A percentile compares a stretch with the other conserved stretches of the same genome.
Conservation (phyloP, 2,797 vertebrate genomes). For the Myripristis murdjan region DNA sequence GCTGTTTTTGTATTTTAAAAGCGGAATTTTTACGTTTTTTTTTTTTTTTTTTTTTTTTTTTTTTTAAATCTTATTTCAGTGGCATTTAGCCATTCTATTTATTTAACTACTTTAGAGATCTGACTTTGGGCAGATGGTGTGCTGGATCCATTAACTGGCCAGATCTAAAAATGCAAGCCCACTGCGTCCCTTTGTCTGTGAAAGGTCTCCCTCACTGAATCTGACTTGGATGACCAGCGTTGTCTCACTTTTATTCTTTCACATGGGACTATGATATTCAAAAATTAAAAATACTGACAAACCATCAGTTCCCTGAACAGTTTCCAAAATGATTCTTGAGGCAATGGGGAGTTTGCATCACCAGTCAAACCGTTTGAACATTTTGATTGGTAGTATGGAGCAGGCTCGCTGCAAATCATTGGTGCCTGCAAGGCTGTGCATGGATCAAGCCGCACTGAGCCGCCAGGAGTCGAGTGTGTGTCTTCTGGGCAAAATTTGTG, state of each 20-base stretch:
- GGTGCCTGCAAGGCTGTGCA: slow-evolving; percentile 68
- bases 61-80: no score
- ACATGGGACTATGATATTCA: background rate
- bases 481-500: slow-evolving; percentile 84
- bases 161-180: no score
- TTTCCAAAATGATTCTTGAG: slow-evolving; percentile 36
- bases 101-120: no score
- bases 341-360: slow-evolving; percentile 39
- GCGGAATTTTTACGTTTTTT: no score
- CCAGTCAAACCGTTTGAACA: slow-evolving; percentile 48
- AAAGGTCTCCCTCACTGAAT: background rate
- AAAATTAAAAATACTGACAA: background rate
- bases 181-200: no score
- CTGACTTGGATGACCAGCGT: background rate
- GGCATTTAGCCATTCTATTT: no score
- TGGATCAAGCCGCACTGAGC: slow-evolving; percentile 71
- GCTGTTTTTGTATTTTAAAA: no score
- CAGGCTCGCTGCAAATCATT: slow-evolving; percentile 63
- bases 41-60: no score
- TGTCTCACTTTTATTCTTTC: background rate
- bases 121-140: no score
- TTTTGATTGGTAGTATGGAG: slow-evolving; percentile 62
- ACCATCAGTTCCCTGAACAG: no score
- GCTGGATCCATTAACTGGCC: no score
- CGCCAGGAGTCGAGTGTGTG: slow-evolving; percentile 77